These are phyloP conservation scores for Noctilio leporinus DNA, from an alignment of 2,113 vertebrate genomes.

Conservation along the genomic window DNA sequence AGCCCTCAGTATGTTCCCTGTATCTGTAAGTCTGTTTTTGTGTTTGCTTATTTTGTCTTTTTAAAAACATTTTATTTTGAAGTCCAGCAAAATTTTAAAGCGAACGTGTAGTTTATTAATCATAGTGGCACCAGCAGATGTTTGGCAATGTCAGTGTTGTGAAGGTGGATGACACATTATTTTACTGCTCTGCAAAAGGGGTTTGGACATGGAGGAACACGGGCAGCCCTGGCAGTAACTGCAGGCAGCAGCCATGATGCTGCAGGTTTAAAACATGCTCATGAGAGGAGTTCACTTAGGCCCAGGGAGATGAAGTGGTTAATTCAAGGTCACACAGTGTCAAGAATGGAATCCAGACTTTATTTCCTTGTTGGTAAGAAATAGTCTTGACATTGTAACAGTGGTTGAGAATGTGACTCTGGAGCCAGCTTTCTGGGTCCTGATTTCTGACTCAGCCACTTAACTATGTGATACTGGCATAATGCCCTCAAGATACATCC, in stretches of 20 bases:
- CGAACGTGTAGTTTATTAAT: background rate
- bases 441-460: background rate
- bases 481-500: too few species aligned
- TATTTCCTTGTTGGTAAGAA: constrained; percentile 57
- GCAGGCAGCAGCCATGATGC: constrained; percentile 57
- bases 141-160: background rate
- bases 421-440: background rate
- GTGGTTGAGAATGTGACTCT: background rate
- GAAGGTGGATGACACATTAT: background rate
- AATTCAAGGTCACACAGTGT: constrained; percentile 10
- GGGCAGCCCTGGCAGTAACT: background rate
- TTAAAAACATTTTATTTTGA: too few species aligned
- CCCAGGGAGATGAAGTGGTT: constrained; percentile 31
- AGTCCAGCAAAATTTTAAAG: constrained; percentile 25
- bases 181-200: background rate
- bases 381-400: background rate
- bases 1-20: too few species aligned
- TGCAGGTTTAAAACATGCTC: constrained; percentile 65
- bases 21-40: background rate
- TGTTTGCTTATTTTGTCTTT: too few species aligned
- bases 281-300: constrained; percentile 43
- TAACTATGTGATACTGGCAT: background rate
- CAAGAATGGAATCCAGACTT: constrained; percentile 34
- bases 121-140: background rate
- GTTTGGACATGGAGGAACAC: background rate